phyloP scores from a whole-genome alignment of 2,797 vertebrate species.

The Ceyx erithaca region DNA sequence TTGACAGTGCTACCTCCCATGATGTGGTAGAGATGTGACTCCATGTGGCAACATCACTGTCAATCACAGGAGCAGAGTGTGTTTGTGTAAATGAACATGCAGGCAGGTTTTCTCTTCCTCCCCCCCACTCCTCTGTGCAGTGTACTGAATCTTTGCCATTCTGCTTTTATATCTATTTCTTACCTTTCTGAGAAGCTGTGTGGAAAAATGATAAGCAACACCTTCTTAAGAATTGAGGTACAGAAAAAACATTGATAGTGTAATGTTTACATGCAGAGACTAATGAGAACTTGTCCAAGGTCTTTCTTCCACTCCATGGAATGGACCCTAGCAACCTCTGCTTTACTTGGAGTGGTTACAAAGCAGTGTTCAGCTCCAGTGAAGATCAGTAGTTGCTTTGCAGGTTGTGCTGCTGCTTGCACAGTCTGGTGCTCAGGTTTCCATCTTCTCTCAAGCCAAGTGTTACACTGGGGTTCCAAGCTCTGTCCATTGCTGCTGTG shows the following conservation, averaged over 20 bases:
- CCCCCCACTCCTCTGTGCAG: not conserved
- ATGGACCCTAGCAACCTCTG: not conserved
- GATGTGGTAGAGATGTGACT: not conserved
- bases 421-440: not conserved
- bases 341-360: not conserved
- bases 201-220: not conserved
- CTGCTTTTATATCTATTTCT: not conserved
- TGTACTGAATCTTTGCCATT: not conserved
- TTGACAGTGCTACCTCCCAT: not conserved
- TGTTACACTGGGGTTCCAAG: not conserved
- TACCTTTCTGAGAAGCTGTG: not conserved
- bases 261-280: not conserved
- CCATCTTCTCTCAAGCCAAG: not conserved
- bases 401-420: not conserved
- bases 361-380: not conserved
- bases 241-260: not conserved
- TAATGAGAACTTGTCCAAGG: not conserved
- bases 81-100: not conserved
- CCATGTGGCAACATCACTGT: conserved; percentile 52
- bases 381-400: not conserved
- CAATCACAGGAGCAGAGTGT: conserved; percentile 62
- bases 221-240: not conserved
- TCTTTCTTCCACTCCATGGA: not conserved
- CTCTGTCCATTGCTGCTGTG: not conserved
- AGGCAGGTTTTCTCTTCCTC: not conserved